These are phyloP conservation scores for Piprites chloris DNA, from an alignment of 2,113 vertebrate species.

Conservation along the genomic window DNA sequence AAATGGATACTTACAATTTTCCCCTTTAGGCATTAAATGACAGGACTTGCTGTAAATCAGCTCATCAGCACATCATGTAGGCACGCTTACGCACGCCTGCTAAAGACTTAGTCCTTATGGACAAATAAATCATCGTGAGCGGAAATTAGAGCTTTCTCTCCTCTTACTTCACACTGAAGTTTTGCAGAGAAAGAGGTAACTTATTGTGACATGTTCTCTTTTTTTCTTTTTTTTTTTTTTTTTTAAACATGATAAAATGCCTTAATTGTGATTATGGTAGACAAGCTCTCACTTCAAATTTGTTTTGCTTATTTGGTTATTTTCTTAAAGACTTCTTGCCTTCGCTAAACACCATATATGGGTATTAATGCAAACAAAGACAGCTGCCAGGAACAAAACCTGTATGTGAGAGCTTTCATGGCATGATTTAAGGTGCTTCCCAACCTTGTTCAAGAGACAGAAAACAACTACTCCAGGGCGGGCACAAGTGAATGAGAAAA, in stretches of 20 bases:
- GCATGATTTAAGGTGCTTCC: not conserved
- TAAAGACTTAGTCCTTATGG: not conserved
- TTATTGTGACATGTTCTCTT: no score
- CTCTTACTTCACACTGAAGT: not conserved
- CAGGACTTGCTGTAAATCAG: not conserved
- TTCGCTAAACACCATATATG: not conserved
- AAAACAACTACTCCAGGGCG: not conserved
- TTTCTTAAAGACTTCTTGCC: not conserved
- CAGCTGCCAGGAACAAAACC: not conserved
- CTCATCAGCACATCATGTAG: not conserved
- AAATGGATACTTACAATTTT: not conserved
- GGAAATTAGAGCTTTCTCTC: not conserved
- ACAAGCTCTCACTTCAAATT: not conserved
- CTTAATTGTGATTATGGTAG: not conserved
- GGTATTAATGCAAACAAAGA: not conserved
- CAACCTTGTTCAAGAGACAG: not conserved
- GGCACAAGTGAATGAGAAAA: not conserved
- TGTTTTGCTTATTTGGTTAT: not conserved
- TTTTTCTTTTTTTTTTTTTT: no score
- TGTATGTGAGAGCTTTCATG: not conserved
- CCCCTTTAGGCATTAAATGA: not conserved
- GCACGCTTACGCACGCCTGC: accelerated
- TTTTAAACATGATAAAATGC: not conserved
- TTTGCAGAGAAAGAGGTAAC: not conserved
- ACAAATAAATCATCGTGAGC: not conserved